These are phyloP conservation scores for Zingel zingel DNA, from an alignment of 2,113 vertebrate genomes.

Conservation along the genomic window DNA sequence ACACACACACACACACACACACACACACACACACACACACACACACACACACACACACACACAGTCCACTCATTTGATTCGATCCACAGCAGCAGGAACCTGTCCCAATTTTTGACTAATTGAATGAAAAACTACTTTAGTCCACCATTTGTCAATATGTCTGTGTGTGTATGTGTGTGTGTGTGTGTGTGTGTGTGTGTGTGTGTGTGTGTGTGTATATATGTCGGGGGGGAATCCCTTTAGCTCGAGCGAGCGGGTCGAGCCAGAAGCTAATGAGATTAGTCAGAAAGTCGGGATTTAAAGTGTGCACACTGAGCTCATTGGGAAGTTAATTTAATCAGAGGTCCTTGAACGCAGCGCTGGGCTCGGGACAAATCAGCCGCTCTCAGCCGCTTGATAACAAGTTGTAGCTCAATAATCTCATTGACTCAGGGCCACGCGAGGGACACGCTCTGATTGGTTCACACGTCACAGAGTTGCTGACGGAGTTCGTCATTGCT, in stretches of 20 bases:
- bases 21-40: not conserved
- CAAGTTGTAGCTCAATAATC: slow-evolving; percentile 8
- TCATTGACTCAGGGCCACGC: not conserved
- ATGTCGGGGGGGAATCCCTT: slow-evolving; percentile 37
- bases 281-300: slow-evolving; percentile 56
- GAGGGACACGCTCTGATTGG: slow-evolving; percentile 20
- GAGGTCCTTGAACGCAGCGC: slow-evolving; percentile 32
- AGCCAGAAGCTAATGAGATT: slow-evolving; percentile 64
- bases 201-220: not conserved
- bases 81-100: not conserved
- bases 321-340: slow-evolving; percentile 64
- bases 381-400: slow-evolving; percentile 20
- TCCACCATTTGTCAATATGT: not conserved
- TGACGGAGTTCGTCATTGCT: not conserved
- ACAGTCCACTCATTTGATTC: not conserved
- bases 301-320: slow-evolving; percentile 55
- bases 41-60: not conserved
- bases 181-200: not conserved
- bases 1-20: not conserved
- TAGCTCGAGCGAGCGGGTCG: slow-evolving; percentile 1
- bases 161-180: not conserved
- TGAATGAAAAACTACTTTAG: slow-evolving; percentile 7
- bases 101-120: slow-evolving; percentile 7
- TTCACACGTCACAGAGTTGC: not conserved
- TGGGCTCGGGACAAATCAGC: slow-evolving; percentile 43